phyloP scores from a whole-genome alignment of 2,888 invertebrate species.

The Tinea trinotella region DNA sequence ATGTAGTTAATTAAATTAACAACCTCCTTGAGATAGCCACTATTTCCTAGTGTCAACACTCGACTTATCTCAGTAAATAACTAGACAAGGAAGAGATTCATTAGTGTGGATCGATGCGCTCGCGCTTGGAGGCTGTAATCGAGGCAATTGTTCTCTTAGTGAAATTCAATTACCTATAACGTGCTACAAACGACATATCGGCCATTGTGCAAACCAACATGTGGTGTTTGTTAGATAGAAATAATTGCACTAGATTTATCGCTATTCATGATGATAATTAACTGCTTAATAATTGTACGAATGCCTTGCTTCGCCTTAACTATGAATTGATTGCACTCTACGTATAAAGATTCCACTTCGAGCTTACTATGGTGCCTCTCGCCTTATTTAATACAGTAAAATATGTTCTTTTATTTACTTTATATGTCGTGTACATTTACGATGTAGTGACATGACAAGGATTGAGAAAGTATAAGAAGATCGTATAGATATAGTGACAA shows the following conservation, averaged over 20 bases:
- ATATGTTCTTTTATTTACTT: too few relatives aligned
- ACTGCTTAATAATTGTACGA: conserved; percentile 62
- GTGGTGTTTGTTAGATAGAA: conserved; percentile 51
- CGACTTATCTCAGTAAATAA: conserved; percentile 43
- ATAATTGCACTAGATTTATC: conserved; percentile 62
- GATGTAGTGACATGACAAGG: too few relatives aligned
- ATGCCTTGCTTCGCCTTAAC: conserved; percentile 38
- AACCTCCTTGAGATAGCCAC: not conserved
- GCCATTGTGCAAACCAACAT: conserved; percentile 52
- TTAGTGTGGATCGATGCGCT: conserved; percentile 63
- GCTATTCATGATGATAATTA: conserved; percentile 52
- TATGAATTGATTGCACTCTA: conserved; percentile 44
- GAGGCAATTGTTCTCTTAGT: conserved; percentile 65
- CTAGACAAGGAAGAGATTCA: conserved; percentile 68
- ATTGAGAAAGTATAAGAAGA: too few relatives aligned
- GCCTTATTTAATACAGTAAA: not conserved
- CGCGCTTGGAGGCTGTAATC: conserved; percentile 52
- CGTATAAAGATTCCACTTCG: not conserved
- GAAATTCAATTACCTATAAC: conserved; percentile 55
- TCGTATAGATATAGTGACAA: too few relatives aligned
- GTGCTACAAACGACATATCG: conserved; percentile 36
- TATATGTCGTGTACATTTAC: too few relatives aligned
- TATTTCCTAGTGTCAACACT: conserved; percentile 2
- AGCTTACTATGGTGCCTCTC: not conserved
- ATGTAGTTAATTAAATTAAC: conserved; percentile 14